Percentiles rank a stretch among this genome's conserved stretches.
Conservation (phyloP, 1,140 invertebrate genomes). For the Globodera rostochiensis region DNA sequence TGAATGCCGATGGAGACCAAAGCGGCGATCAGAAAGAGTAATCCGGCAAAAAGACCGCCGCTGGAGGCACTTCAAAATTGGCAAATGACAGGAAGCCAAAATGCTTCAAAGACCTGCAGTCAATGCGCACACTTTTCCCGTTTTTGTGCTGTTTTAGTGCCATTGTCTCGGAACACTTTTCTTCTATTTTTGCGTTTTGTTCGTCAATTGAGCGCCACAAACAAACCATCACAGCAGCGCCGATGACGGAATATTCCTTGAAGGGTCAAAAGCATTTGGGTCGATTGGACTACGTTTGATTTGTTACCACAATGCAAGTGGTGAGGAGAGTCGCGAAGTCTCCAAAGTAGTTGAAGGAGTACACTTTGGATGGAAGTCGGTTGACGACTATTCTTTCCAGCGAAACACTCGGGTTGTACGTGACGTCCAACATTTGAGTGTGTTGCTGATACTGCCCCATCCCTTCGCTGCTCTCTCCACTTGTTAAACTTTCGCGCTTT, state of each 20-base stretch:
- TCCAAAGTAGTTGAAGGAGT: slow-evolving; percentile 63
- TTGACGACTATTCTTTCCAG: not conserved
- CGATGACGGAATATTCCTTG: slow-evolving; percentile 62
- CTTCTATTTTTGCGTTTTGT: slow-evolving; percentile 9
- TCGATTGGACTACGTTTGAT: not conserved
- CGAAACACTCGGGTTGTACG: not conserved
- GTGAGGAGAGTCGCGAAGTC: slow-evolving; percentile 63
- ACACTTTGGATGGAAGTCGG: slow-evolving; percentile 29
- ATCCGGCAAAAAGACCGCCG: slow-evolving; percentile 59
- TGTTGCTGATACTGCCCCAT: not conserved
- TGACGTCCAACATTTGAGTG: not conserved
- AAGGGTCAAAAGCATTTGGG: not conserved
- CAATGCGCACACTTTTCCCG: slow-evolving; percentile 61
- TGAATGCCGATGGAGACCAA: slow-evolving; percentile 64
- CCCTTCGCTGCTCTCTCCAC: not conserved
- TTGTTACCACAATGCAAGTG: slow-evolving; percentile 56
- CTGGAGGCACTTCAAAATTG: slow-evolving; percentile 53
- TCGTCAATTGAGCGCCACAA: slow-evolving; percentile 61
- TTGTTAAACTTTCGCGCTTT: not conserved
- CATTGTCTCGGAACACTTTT: slow-evolving; percentile 6
- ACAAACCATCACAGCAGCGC: slow-evolving; percentile 63
- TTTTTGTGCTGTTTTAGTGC: slow-evolving; percentile 41
- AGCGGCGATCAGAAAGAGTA: slow-evolving; percentile 58
- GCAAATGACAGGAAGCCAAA: not conserved
- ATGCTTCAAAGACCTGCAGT: slow-evolving; percentile 54